Evolutionary conservation across 1,140 invertebrate species (phyloP), one percentile per base, ranked within the genome.

Genomic region (Apocrypta bakeri): DNA sequence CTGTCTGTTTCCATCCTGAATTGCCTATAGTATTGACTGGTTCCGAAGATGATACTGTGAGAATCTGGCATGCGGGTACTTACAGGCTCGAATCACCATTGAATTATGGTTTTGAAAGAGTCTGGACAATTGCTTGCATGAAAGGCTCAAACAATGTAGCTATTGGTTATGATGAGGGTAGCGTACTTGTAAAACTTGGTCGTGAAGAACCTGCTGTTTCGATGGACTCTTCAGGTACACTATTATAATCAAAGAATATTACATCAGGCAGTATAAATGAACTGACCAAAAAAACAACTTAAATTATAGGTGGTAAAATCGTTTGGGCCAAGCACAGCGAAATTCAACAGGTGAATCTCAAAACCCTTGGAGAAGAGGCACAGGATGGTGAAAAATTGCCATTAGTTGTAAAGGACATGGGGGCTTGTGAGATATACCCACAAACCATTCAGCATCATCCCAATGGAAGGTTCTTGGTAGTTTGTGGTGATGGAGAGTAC

Each of bases 401-500:
- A 2, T 93, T 99, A 9, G 95, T 96, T 2, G 96, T 99, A 0
- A 99, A 99, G 90, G 99, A 99, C 87, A 99, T 99, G 98, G 99
- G 99, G 0, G 97, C 98, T 25, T 99, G 98, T 92, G 99, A 99
- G 92, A 99, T 99, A 85, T 99, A 99, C 91, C 99, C 99, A 0
- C 99, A 99, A 90, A 99, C 97, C 0, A 98, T 99, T 84, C 96
- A 97, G 27, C 99, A 99, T 88, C 99, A 99, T 93, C 98, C 98
- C 0, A 99, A 99, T 92, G 99, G 99, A 66, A 95, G 98, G 92
- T 99, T 99, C 93, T 96, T 99, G 2, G 99, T 99, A 6, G 98
- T 99, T 11, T 99, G 99, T 92, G 99, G 99, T 12, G 99, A 99
- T 92, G 99, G 99, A 0, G 99, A 99, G 90, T 99, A 99, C 90